Conservation (phyloP, 2,797 vertebrate species). For the Leptoclinus maculatus region DNA sequence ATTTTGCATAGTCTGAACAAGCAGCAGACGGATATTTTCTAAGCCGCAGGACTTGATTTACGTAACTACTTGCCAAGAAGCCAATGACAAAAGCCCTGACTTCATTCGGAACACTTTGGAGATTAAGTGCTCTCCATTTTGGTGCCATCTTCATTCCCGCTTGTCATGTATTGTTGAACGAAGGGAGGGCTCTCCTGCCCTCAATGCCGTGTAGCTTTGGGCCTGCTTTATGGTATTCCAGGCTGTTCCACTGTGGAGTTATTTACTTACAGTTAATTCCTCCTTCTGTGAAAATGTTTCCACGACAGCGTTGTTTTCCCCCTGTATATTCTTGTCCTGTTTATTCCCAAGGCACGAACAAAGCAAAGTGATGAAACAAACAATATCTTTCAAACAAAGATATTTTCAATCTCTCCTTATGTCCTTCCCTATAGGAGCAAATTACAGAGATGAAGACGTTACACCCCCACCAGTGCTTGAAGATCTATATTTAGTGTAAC, state of each 20-base stretch:
- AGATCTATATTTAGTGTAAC: no score
- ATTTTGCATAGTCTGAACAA: constrained; percentile 42
- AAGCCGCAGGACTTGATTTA: constrained; percentile 50
- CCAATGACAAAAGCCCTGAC: constrained; percentile 59
- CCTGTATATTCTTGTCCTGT: not conserved
- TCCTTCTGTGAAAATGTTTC: constrained; percentile 39
- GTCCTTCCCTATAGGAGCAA: not conserved
- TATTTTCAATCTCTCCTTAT: not conserved
- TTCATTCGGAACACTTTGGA: constrained; percentile 60
- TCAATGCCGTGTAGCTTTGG: constrained; percentile 31
- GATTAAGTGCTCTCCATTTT: constrained; percentile 64
- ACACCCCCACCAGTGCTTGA: no score
- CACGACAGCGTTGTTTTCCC: constrained; percentile 9
- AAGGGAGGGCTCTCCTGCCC: constrained; percentile 16
- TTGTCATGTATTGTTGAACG: constrained; percentile 47
- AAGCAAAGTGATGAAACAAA: constrained; percentile 19
- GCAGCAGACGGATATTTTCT: constrained; percentile 45
- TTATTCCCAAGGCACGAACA: not conserved
- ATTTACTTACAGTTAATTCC: constrained; percentile 58
- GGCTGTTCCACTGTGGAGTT: constrained; percentile 31
- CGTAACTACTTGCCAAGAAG: constrained; percentile 54
- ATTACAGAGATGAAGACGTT: constrained; percentile 31
- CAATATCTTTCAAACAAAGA: constrained; percentile 9
- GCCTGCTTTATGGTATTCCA: constrained; percentile 27
- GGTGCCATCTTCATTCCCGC: constrained; percentile 56